Conservation (phyloP, 2,888 invertebrate species). For the Scaeva pyrastri region DNA sequence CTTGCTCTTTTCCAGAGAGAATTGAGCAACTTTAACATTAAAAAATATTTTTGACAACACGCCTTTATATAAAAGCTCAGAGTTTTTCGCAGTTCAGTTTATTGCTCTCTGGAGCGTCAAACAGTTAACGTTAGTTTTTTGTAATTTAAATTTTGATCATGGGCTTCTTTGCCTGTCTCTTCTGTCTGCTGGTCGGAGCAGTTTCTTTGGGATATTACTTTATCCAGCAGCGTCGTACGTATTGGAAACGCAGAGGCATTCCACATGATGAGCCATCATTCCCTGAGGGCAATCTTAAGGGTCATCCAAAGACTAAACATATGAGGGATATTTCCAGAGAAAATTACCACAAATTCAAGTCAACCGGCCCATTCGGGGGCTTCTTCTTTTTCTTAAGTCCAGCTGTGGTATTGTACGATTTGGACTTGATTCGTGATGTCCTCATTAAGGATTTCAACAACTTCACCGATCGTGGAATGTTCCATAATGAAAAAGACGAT, state of each 20-base stretch:
- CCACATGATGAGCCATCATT: conserved; percentile 80
- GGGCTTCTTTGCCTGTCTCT: not conserved
- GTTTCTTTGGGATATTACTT: conserved; percentile 4
- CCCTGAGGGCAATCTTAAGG: conserved; percentile 78
- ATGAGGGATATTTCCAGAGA: conserved; percentile 33
- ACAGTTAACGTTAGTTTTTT: not conserved
- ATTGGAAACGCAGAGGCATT: conserved; percentile 63
- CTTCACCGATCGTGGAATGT: conserved; percentile 81
- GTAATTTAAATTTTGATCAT: not conserved
- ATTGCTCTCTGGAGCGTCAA: not conserved
- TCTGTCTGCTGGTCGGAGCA: conserved; percentile 14
- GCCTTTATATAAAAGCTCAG: not conserved
- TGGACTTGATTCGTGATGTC: conserved; percentile 81
- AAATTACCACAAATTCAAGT: conserved; percentile 78
- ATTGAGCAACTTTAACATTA: no score
- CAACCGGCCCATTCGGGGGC: conserved; percentile 80
- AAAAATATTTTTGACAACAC: not conserved
- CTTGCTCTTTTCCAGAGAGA: not conserved
- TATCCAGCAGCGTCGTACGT: not conserved
- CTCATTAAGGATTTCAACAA: conserved; percentile 80
- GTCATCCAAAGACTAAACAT: conserved; percentile 35
- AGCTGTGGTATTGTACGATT: conserved; percentile 79
- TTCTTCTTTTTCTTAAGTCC: conserved; percentile 80
- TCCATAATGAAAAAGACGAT: conserved; percentile 80
- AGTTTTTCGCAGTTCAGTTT: not conserved